These are phyloP conservation scores for Philopotamus ludificatus DNA, from an alignment of 1,140 invertebrate genomes.

Conservation along the genomic window DNA sequence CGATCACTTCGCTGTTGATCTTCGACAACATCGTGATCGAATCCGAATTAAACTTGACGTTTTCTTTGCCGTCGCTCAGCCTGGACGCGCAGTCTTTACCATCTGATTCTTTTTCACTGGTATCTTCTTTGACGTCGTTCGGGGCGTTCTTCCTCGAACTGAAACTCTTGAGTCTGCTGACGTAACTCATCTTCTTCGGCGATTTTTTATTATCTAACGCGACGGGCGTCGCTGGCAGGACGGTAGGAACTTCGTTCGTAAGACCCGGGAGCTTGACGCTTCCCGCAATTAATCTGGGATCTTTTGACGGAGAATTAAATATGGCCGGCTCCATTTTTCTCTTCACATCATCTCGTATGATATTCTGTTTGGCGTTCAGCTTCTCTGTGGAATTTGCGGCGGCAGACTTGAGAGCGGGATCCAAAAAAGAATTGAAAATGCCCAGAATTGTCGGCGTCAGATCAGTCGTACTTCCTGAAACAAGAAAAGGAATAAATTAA, in stretches of 20 bases:
- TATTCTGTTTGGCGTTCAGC: constrained; percentile 42
- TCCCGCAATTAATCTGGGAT: constrained; percentile 50
- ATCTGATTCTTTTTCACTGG: neutral
- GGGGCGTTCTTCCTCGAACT: constrained; percentile 25
- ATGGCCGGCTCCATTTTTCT: constrained; percentile 32
- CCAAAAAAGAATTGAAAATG: constrained; percentile 57
- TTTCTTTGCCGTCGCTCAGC: neutral
- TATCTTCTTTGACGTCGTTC: constrained; percentile 18
- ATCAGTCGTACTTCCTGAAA: constrained; percentile 62
- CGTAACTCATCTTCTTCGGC: constrained; percentile 35
- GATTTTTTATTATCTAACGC: neutral
- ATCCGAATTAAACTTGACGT: constrained; percentile 3
- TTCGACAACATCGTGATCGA: constrained; percentile 21
- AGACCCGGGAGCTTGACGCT: constrained; percentile 49
- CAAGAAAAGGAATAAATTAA: constrained; percentile 39
- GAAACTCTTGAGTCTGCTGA: constrained; percentile 39
- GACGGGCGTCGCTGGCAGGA: neutral
- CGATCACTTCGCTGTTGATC: constrained; percentile 36
- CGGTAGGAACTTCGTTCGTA: constrained; percentile 12
- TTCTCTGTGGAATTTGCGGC: constrained; percentile 5
- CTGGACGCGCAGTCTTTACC: neutral
- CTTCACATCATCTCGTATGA: constrained; percentile 40
- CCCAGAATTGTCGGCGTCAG: constrained; percentile 59
- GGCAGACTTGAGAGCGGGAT: constrained; percentile 1
- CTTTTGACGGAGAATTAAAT: constrained; percentile 46